These are phyloP conservation scores for Mormyrops attenuatus DNA, from an alignment of 2,797 vertebrate genomes.

Conservation along the genomic window DNA sequence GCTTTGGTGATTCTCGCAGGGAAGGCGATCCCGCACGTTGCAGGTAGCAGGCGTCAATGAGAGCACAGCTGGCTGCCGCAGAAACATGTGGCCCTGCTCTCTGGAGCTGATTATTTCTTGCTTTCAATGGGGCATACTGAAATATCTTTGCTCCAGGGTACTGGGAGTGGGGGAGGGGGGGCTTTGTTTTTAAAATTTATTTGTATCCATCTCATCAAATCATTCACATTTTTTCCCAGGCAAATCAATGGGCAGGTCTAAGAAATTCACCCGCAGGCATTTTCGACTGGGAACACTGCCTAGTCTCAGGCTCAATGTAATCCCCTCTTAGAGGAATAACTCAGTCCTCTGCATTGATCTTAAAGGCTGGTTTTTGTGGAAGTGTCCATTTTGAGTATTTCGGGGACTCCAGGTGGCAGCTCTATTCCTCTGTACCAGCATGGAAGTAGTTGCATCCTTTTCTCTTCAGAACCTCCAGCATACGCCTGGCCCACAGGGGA, in stretches of 20 bases:
- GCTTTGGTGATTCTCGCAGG: background rate
- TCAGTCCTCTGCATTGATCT: background rate
- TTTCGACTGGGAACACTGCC: background rate
- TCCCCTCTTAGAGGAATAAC: background rate
- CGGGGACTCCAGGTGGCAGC: conserved; percentile 6
- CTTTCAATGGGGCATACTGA: background rate
- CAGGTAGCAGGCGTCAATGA: background rate
- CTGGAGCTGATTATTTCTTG: background rate
- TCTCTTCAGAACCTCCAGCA: conserved; percentile 13
- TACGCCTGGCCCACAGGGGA: background rate
- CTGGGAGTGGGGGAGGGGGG: background rate
- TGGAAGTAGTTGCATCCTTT: conserved; percentile 1
- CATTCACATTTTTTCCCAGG: background rate
- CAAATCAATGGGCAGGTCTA: background rate
- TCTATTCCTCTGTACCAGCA: conserved; percentile 4
- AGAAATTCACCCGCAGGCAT: background rate
- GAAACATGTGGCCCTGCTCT: background rate
- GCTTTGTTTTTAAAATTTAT: background rate
- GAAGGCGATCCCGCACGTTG: background rate
- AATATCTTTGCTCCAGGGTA: background rate
- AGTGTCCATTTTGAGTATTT: conserved; percentile 29
- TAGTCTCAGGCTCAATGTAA: background rate
- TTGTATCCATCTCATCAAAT: background rate
- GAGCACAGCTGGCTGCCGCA: conserved; percentile 7
- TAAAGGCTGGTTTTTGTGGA: background rate